These are phyloP conservation scores for Noctilio leporinus DNA, from an alignment of 2,113 vertebrate species.

Conservation along the genomic window DNA sequence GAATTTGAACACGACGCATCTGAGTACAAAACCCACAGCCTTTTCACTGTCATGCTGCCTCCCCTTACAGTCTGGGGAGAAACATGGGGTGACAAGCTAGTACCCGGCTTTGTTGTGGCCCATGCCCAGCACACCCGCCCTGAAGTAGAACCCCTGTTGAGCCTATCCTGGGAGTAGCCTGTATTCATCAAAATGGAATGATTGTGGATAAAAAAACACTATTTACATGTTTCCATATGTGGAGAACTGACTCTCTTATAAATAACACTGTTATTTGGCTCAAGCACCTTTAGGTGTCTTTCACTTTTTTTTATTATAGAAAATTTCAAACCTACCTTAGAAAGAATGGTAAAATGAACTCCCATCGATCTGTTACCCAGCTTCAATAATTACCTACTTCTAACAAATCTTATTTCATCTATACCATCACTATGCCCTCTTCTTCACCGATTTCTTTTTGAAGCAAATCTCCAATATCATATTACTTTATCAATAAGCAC, in stretches of 20 bases:
- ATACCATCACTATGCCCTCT: background rate
- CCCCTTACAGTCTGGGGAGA: background rate
- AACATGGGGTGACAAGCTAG: background rate
- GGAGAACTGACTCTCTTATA: background rate
- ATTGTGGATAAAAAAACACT: background rate
- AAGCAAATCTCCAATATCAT: conserved; percentile 10
- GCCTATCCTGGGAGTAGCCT: background rate
- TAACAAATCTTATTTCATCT: background rate
- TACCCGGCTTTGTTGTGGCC: background rate
- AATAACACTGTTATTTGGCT: background rate
- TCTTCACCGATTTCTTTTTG: background rate
- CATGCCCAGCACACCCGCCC: background rate
- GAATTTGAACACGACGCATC: background rate
- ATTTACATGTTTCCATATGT: background rate
- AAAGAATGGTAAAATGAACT: background rate
- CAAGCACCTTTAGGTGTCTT: background rate
- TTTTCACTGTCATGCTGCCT: background rate
- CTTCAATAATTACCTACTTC: background rate
- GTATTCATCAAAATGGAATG: background rate
- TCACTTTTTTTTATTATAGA: conserved; percentile 15
- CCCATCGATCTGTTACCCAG: background rate
- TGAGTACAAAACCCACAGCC: background rate
- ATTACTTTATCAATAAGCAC: conserved; percentile 5
- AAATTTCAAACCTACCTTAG: conserved; percentile 11
- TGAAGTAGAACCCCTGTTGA: background rate